These are phyloP conservation scores for Sparus aurata DNA, from an alignment of 2,797 vertebrate species.

Conservation along the genomic window DNA sequence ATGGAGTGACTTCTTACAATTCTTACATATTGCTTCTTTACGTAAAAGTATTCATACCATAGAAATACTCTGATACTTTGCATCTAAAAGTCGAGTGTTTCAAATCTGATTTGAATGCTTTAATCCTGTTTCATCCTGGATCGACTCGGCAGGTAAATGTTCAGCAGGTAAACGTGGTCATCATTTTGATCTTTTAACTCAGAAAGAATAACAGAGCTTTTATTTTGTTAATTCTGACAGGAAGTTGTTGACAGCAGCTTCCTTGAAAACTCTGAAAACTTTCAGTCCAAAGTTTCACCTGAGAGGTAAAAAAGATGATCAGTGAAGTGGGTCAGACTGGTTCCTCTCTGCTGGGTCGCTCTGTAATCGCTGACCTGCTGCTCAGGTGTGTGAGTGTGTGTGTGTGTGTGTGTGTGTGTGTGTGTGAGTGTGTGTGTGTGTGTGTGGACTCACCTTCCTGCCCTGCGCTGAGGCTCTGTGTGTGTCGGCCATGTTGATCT, in stretches of 20 bases:
- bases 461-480: conserved; percentile 79
- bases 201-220: conserved; percentile 19
- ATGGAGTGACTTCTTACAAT: too few relatives aligned
- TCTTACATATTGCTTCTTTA: too few relatives aligned
- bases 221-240: conserved; percentile 45
- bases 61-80: too few relatives aligned
- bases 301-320: background rate
- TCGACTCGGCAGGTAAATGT: background rate
- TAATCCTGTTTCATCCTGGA: too few relatives aligned
- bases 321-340: background rate
- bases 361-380: conserved; percentile 3
- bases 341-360: background rate
- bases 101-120: too few relatives aligned
- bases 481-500: conserved; percentile 90
- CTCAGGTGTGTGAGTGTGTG: background rate
- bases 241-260: conserved; percentile 17
- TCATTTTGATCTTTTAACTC: background rate
- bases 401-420: background rate
- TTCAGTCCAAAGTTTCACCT: background rate
- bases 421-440: too few relatives aligned
- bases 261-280: background rate
- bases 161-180: background rate
- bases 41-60: background rate
- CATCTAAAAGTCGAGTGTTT: too few relatives aligned
- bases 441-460: conserved; percentile 85